These are phyloP conservation scores for Subanguina moxae DNA, from an alignment of 1,140 invertebrate genomes.

Conservation along the genomic window DNA sequence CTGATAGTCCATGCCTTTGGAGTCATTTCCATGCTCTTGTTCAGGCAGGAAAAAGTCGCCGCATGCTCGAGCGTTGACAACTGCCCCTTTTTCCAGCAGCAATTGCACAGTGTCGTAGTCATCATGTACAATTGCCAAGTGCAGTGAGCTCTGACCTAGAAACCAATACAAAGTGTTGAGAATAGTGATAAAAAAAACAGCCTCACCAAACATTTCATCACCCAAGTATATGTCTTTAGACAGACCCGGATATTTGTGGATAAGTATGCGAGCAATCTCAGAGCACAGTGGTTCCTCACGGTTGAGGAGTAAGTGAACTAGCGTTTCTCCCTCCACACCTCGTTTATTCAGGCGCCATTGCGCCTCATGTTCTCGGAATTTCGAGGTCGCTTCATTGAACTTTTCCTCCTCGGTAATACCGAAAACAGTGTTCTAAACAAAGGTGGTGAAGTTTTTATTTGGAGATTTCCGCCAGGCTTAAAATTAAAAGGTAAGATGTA, in stretches of 20 bases:
- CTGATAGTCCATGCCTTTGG: constrained; percentile 83
- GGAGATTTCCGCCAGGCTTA: no score
- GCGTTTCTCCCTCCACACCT: constrained; percentile 85
- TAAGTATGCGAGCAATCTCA: constrained; percentile 79
- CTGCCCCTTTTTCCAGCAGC: constrained; percentile 76
- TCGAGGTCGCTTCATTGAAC: constrained; percentile 46
- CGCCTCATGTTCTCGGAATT: constrained; percentile 69
- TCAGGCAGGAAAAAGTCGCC: constrained; percentile 68
- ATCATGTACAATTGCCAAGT: constrained; percentile 89
- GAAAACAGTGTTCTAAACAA: constrained; percentile 51
- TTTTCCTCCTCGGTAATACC: constrained; percentile 49
- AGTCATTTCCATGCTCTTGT: constrained; percentile 72
- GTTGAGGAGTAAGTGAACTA: constrained; percentile 88
- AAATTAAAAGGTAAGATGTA: no score
- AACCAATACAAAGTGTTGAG: constrained; percentile 51
- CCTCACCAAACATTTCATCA: constrained; percentile 84
- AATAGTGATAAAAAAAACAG: background rate
- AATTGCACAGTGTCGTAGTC: constrained; percentile 87
- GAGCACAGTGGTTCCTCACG: constrained; percentile 79
- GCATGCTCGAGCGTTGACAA: constrained; percentile 83
- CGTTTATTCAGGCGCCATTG: constrained; percentile 96
- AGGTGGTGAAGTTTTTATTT: no score
- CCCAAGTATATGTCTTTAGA: constrained; percentile 91
- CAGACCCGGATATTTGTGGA: constrained; percentile 84
- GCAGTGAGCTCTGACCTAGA: constrained; percentile 79